Conservation (phyloP, 1,140 invertebrate species). For the Stegodyphus dumicola region DNA sequence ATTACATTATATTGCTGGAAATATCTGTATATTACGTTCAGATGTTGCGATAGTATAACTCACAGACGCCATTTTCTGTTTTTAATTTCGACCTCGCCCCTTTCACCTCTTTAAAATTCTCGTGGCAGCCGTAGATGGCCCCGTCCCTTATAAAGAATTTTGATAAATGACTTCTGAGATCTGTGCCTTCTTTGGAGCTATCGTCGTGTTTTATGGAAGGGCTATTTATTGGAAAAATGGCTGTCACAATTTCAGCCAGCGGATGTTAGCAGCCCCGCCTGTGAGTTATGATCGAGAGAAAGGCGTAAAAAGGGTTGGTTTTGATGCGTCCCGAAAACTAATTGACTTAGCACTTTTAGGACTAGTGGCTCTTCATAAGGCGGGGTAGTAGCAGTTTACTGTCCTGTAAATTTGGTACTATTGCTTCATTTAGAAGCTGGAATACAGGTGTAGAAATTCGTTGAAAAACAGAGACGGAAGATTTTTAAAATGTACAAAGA, state of each 20-base stretch:
- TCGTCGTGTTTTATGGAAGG: conserved; percentile 49
- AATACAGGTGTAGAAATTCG: too few species aligned
- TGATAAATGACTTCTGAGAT: conserved; percentile 30
- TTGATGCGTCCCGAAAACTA: background rate
- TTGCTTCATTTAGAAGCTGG: too few species aligned
- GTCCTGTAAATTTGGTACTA: too few species aligned
- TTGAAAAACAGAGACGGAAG: too few species aligned
- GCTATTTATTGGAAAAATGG: conserved; percentile 57
- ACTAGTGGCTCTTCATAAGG: too few species aligned
- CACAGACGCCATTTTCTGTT: too few species aligned
- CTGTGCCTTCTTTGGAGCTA: background rate
- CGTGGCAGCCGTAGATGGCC: background rate
- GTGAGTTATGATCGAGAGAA: conserved; percentile 24
- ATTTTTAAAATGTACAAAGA: too few species aligned
- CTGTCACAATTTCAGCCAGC: conserved; percentile 35
- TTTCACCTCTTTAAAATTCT: conserved; percentile 21
- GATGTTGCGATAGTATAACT: too few species aligned
- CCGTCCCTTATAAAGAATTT: conserved; percentile 26
- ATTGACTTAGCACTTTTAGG: background rate
- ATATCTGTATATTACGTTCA: too few species aligned
- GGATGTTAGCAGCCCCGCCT: background rate
- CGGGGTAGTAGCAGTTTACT: too few species aligned
- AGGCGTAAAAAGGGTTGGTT: conserved; percentile 1
- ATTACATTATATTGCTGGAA: too few species aligned
- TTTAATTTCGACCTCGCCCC: background rate